Evolutionary conservation across 2,888 invertebrate genomes (phyloP).

Genomic region (Agrilus cyanescens): DNA sequence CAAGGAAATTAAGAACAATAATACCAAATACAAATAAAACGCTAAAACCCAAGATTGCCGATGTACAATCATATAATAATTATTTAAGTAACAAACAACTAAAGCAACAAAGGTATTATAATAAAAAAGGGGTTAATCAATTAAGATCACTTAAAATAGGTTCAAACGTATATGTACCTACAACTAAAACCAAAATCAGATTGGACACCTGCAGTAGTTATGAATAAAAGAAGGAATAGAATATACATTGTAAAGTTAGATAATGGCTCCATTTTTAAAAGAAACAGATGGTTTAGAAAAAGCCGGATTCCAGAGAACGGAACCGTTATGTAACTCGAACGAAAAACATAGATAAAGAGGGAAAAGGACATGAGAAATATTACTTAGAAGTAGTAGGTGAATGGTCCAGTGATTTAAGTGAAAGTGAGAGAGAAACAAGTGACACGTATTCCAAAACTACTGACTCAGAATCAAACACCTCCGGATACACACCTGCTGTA

Average conservation of each 20-base stretch:
- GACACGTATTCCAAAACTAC: no score
- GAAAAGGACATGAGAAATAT: no score
- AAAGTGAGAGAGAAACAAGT: no score
- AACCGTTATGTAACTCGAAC: not conserved
- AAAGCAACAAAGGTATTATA: slow-evolving; percentile 2
- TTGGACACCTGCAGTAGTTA: slow-evolving; percentile 6
- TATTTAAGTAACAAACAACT: not conserved
- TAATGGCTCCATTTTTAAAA: slow-evolving; percentile 6
- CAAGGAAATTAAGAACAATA: slow-evolving; percentile 4
- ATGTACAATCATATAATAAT: slow-evolving; percentile 1
- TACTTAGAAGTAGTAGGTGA: no score
- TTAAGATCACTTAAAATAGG: not conserved
- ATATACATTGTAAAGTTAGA: slow-evolving; percentile 5
- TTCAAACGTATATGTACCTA: slow-evolving; percentile 2
- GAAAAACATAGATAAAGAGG: no score
- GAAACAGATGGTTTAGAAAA: slow-evolving; percentile 4
- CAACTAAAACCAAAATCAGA: no score
- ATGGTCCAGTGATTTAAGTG: no score
- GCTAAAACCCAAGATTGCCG: slow-evolving; percentile 3
- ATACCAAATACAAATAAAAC: not conserved
- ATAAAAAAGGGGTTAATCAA: not conserved
- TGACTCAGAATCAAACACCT: no score
- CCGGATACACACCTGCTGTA: no score
- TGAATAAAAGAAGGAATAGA: slow-evolving; percentile 3
- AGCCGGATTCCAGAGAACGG: not conserved